Conservation (phyloP, 1,140 invertebrate species). For the silkworm (Bombyx mori) region DNA sequence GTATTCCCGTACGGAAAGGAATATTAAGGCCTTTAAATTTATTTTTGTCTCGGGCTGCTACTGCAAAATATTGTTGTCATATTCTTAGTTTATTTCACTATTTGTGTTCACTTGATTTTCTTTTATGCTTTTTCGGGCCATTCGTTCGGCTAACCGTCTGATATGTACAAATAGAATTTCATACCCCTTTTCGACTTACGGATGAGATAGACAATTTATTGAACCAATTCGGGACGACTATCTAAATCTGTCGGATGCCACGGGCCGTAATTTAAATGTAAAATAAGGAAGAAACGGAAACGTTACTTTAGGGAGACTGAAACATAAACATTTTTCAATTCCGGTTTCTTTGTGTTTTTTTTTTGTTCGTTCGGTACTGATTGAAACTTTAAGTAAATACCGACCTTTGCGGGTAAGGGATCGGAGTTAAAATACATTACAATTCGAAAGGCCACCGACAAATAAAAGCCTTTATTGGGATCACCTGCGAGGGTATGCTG, state of each 20-base stretch:
- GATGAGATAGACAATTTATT: slow-evolving; percentile 5
- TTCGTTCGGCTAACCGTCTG: slow-evolving; percentile 1
- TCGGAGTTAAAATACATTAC: slow-evolving; percentile 9
- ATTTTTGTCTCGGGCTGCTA: too few species aligned
- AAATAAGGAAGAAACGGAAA: not conserved
- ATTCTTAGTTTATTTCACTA: not conserved
- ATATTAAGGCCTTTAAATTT: too few species aligned
- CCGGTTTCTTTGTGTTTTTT: not conserved
- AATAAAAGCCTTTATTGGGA: slow-evolving; percentile 6
- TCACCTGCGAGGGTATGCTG: slow-evolving; percentile 12
- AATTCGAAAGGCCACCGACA: slow-evolving; percentile 7
- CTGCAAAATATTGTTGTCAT: not conserved
- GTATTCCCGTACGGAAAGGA: too few species aligned
- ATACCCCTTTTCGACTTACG: slow-evolving; percentile 1
- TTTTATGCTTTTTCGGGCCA: slow-evolving; percentile 5
- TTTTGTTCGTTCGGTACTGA: slow-evolving; percentile 6
- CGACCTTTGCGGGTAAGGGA: slow-evolving; percentile 7
- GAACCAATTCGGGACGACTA: slow-evolving; percentile 1
- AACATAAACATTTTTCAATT: not conserved
- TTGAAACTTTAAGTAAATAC: slow-evolving; percentile 19
- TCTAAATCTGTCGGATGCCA: not conserved
- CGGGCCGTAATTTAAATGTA: slow-evolving; percentile 1
- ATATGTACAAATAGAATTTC: slow-evolving; percentile 7
- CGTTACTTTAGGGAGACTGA: slow-evolving; percentile 1
- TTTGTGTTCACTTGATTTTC: slow-evolving; percentile 6